Evolutionary conservation across 2,888 invertebrate genomes (phyloP).

Genomic region (Trisateles emortualis): DNA sequence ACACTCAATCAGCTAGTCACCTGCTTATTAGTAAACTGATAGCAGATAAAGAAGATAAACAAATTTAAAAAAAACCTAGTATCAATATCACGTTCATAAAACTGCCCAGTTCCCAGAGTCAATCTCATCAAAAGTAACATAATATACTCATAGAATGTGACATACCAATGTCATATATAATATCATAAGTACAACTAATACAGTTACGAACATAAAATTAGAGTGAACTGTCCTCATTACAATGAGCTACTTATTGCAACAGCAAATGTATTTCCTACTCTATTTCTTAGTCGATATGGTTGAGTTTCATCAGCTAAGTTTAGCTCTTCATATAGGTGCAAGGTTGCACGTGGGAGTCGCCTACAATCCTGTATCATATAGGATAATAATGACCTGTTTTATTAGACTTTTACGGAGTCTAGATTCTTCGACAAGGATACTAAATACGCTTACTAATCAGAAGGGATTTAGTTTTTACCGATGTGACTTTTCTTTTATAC

Average conservation of each 20-base stretch:
- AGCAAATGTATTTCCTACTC: slow-evolving; percentile 3
- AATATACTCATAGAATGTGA: too few species aligned
- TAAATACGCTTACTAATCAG: too few species aligned
- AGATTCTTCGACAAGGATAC: too few species aligned
- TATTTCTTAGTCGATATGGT: not conserved
- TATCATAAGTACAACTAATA: slow-evolving; percentile 3
- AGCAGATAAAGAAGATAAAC: too few species aligned
- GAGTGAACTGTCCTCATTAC: slow-evolving; percentile 34
- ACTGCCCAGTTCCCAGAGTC: too few species aligned
- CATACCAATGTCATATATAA: not conserved
- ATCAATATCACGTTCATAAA: too few species aligned
- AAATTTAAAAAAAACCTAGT: too few species aligned
- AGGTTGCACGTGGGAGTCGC: slow-evolving; percentile 39
- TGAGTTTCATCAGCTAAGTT: slow-evolving; percentile 12
- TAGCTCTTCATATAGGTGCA: slow-evolving; percentile 25
- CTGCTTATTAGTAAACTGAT: too few species aligned
- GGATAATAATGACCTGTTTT: slow-evolving; percentile 23
- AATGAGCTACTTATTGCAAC: not conserved
- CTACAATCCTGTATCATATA: slow-evolving; percentile 32
- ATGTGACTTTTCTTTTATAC: too few species aligned
- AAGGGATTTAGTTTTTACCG: too few species aligned
- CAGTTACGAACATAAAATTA: slow-evolving; percentile 35
- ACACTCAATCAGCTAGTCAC: too few species aligned
- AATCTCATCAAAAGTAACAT: too few species aligned
- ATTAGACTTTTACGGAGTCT: slow-evolving; percentile 29